phyloP scores from a whole-genome alignment of 2,797 vertebrate genomes.

The Craterocephalus amniculus region DNA sequence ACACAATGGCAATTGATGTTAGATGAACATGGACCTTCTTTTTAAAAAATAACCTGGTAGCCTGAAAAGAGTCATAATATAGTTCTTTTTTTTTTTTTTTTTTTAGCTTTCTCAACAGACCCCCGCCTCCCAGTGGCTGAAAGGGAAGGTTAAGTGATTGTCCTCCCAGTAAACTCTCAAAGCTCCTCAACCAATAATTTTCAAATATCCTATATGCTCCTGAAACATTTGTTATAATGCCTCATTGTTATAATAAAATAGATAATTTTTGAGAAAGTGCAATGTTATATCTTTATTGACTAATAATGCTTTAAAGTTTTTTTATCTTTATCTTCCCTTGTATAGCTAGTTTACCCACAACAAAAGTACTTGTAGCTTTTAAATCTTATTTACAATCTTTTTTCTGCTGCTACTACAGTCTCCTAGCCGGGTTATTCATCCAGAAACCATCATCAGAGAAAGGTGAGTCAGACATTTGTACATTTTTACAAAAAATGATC shows the following conservation, averaged over 20 bases:
- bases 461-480: slow-evolving; percentile 63
- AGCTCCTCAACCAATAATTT: slow-evolving; percentile 44
- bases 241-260: slow-evolving; percentile 79
- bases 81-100: too few relatives aligned
- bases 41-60: slow-evolving; percentile 53
- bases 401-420: slow-evolving; percentile 57
- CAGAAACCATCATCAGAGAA: slow-evolving; percentile 56
- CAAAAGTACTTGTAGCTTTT: slow-evolving; percentile 55
- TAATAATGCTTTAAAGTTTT: slow-evolving; percentile 61
- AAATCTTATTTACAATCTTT: slow-evolving; percentile 76
- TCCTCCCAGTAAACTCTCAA: slow-evolving; percentile 54
- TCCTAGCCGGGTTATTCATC: slow-evolving; percentile 36
- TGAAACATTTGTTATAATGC: slow-evolving; percentile 67
- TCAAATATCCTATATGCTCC: slow-evolving; percentile 48
- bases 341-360: slow-evolving; percentile 44
- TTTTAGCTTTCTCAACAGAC: slow-evolving; percentile 27
- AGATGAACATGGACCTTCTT: slow-evolving; percentile 32
- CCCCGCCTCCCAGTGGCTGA: slow-evolving; percentile 2
- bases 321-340: slow-evolving; percentile 40
- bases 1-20: slow-evolving; percentile 35
- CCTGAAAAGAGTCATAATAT: slow-evolving; percentile 61
- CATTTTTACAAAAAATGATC: slow-evolving; percentile 79
- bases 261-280: slow-evolving; percentile 76
- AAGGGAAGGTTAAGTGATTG: slow-evolving; percentile 55
- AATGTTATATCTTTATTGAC: slow-evolving; percentile 61